phyloP scores from a whole-genome alignment of 1,140 invertebrate genomes.

The Cydia strobilella region DNA sequence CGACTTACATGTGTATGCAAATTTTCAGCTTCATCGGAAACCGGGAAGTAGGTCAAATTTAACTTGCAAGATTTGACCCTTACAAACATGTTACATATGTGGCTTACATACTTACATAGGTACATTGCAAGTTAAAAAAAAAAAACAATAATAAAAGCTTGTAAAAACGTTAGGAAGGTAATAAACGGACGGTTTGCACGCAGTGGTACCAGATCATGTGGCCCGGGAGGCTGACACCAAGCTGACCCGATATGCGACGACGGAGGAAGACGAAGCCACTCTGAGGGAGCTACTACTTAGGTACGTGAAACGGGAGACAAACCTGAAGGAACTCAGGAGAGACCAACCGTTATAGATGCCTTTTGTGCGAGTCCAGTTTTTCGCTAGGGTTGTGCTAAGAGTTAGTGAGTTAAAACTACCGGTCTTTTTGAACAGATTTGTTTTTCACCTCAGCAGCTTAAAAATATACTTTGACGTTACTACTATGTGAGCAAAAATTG shows the following conservation, averaged over 20 bases:
- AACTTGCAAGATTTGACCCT: too few relatives aligned
- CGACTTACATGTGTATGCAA: too few relatives aligned
- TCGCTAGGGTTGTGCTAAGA: not conserved
- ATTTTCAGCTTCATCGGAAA: too few relatives aligned
- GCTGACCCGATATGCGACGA: constrained; percentile 81
- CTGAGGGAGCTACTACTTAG: constrained; percentile 93
- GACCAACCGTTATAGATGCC: not conserved
- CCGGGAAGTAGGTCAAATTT: too few relatives aligned
- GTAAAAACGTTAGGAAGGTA: constrained; percentile 34
- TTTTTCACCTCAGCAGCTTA: not conserved
- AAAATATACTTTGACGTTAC: not conserved
- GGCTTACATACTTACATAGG: too few relatives aligned
- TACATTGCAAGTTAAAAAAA: too few relatives aligned
- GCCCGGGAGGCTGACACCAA: constrained; percentile 80
- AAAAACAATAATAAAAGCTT: too few relatives aligned
- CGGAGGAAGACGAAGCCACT: constrained; percentile 91
- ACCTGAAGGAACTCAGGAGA: constrained; percentile 10
- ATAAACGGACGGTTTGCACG: constrained; percentile 72
- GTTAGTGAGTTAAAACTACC: not conserved
- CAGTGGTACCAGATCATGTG: constrained; percentile 80
- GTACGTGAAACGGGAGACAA: constrained; percentile 78
- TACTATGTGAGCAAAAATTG: too few relatives aligned
- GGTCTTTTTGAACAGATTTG: not conserved
- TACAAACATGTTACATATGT: too few relatives aligned
- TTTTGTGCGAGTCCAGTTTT: not conserved